Evolutionary conservation across 2,797 vertebrate genomes (phyloP).

Genomic region (Fringilla coelebs): DNA sequence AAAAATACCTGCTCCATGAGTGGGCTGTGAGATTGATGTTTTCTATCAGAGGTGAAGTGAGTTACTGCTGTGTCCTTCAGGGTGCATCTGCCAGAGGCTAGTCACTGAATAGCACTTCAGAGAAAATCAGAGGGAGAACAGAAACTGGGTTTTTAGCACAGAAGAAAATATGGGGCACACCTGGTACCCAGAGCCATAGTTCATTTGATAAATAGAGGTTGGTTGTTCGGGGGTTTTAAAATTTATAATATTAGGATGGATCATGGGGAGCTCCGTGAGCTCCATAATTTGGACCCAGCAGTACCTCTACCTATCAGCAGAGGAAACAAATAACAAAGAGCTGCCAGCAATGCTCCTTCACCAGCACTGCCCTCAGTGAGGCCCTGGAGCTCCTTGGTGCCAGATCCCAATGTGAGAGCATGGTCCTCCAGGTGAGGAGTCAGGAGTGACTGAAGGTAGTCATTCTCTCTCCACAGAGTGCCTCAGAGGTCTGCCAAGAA

Average conservation of each 20-base stretch:
- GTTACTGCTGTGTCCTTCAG: background rate
- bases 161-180: background rate
- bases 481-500: background rate
- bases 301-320: background rate
- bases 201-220: background rate
- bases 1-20: background rate
- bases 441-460: background rate
- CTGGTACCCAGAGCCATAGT: background rate
- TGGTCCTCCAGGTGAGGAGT: background rate
- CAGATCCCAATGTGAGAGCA: background rate
- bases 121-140: background rate
- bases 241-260: background rate
- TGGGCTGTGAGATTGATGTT: background rate
- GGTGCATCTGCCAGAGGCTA: background rate
- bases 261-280: background rate
- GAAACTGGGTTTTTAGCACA: background rate
- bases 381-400: background rate
- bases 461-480: background rate
- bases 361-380: rapidly evolving
- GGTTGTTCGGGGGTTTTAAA: rapidly evolving
- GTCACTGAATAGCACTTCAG: background rate
- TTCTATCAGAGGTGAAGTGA: background rate
- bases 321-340: background rate
- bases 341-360: background rate
- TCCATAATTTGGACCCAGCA: background rate